Conservation (phyloP, 2,888 invertebrate species). For the Drosophila pseudotakahashii region DNA sequence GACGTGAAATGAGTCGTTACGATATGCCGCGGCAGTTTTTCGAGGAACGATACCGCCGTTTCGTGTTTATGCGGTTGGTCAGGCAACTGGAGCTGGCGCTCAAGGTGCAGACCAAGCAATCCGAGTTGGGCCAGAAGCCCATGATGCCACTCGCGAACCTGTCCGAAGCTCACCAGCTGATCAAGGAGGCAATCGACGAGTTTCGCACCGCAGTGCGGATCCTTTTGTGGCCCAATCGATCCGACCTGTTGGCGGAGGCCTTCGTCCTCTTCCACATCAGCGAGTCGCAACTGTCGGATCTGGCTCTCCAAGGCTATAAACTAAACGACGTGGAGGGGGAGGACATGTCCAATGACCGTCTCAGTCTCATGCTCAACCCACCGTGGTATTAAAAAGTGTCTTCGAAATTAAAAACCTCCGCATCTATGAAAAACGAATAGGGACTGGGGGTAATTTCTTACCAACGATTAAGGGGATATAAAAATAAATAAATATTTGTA, state of each 20-base stretch:
- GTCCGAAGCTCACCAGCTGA: constrained; percentile 41
- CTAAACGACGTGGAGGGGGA: constrained; percentile 22
- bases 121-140: background rate
- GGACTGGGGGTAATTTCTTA: no score
- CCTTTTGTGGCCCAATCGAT: constrained; percentile 55
- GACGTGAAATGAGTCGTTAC: constrained; percentile 30
- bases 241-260: constrained; percentile 50
- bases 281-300: constrained; percentile 38
- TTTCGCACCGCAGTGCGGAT: constrained; percentile 58
- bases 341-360: constrained; percentile 48
- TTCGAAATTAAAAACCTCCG: background rate
- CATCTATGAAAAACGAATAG: no score
- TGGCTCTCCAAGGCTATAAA: constrained; percentile 43
- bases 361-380: constrained; percentile 57
- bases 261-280: constrained; percentile 53
- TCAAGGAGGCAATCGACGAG: constrained; percentile 53
- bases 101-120: constrained; percentile 29
- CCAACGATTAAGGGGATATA: no score
- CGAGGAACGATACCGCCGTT: constrained; percentile 58
- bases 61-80: constrained; percentile 61
- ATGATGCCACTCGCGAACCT: constrained; percentile 31
- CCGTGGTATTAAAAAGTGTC: constrained; percentile 48
- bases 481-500: no score
- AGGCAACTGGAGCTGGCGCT: constrained; percentile 57
- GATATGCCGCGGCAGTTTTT: constrained; percentile 43